Conservation (phyloP, 2,113 vertebrate genomes). For the Vulpes ferrilata region DNA sequence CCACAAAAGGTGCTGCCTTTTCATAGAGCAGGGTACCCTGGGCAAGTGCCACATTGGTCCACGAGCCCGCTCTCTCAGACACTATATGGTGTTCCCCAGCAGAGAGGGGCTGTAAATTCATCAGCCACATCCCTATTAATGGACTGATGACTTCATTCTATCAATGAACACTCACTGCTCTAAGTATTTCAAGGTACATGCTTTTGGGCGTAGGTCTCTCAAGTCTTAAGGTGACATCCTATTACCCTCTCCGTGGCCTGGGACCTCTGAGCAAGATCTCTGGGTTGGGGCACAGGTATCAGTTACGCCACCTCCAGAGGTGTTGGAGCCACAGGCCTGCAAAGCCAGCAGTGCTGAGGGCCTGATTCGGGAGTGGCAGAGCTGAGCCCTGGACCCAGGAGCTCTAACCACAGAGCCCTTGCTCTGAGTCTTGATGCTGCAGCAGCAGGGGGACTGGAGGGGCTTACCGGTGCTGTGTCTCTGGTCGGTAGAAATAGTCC, state of each 20-base stretch:
- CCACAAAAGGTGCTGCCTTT: neutral
- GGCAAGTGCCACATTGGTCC: fast-evolving
- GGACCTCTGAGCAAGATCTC: neutral
- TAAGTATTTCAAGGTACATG: neutral
- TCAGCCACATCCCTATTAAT: fast-evolving
- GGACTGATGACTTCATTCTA: fast-evolving
- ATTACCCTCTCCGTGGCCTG: neutral
- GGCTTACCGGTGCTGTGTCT: constrained; percentile 90
- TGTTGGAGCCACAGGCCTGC: neutral
- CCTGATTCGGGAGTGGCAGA: neutral
- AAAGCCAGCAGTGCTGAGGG: neutral
- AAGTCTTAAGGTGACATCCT: neutral
- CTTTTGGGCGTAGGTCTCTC: neutral
- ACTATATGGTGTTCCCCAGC: neutral
- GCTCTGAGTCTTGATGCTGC: fast-evolving
- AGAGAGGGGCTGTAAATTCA: neutral
- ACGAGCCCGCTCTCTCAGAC: neutral
- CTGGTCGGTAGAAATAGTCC: constrained; percentile 96
- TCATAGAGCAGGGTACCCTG: neutral
- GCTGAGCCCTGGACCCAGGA: neutral
- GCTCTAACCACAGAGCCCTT: neutral
- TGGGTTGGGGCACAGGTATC: neutral
- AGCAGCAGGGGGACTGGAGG: neutral
- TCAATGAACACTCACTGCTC: neutral
- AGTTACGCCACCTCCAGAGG: neutral